phyloP scores from a whole-genome alignment of 2,113 vertebrate species.

The Brachionichthys hirsutus region DNA sequence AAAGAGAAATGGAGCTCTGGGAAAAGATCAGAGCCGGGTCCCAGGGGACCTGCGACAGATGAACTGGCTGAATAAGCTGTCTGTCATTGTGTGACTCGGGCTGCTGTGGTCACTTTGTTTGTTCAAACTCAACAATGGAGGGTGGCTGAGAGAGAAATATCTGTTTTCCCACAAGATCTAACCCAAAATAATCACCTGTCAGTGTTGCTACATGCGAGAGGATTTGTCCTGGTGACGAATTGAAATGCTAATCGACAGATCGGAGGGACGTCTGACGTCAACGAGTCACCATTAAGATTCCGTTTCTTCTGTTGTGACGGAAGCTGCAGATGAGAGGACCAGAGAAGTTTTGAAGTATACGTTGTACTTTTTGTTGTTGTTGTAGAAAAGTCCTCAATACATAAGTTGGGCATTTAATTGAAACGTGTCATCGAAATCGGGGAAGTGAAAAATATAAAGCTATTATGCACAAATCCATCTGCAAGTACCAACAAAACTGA shows the following conservation, averaged over 20 bases:
- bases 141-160: conserved; percentile 65
- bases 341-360: conserved; percentile 11
- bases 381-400: not conserved
- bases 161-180: conserved; percentile 75
- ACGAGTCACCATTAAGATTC: conserved; percentile 36
- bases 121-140: conserved; percentile 73
- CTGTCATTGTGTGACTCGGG: conserved; percentile 76
- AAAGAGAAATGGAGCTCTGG: conserved; percentile 70
- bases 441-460: too few species aligned
- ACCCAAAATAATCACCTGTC: conserved; percentile 52
- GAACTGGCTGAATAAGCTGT: conserved; percentile 79
- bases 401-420: too few species aligned
- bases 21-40: conserved; percentile 76
- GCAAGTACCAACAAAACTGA: too few species aligned
- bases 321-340: conserved; percentile 9
- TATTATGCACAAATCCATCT: too few species aligned
- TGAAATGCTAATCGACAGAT: conserved; percentile 56
- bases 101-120: conserved; percentile 75
- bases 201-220: conserved; percentile 39
- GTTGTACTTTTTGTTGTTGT: not conserved
- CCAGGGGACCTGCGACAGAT: conserved; percentile 74
- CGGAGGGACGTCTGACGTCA: conserved; percentile 32
- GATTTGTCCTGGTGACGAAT: conserved; percentile 59
- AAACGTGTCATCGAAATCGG: too few species aligned
- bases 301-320: conserved; percentile 14